phyloP scores from a whole-genome alignment of 37 sponge, comb jelly and placozoan genomes.

The Hexactinellida sp. region DNA sequence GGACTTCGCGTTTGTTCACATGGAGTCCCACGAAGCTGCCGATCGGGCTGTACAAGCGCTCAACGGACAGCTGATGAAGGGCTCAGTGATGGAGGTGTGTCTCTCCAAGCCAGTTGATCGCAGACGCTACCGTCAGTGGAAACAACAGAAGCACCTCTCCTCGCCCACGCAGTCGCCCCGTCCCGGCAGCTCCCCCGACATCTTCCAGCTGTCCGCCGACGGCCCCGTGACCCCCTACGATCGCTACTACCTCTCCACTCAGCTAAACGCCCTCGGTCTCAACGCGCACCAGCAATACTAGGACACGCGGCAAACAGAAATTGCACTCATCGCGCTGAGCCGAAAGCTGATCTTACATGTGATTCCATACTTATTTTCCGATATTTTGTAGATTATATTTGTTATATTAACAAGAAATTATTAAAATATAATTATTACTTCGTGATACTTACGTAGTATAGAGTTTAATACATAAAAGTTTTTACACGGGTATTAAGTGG shows the following conservation, averaged over 20 bases:
- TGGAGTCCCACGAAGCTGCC: constrained; percentile 9
- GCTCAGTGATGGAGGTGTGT: constrained; percentile 5
- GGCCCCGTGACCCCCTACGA: background rate
- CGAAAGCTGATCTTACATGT: no score
- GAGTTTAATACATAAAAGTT: no score
- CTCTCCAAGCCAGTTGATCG: background rate
- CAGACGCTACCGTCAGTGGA: background rate
- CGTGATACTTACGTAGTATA: no score
- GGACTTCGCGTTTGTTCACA: constrained; percentile 23
- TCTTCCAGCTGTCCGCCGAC: background rate
- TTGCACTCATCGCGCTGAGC: no score
- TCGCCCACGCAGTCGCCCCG: background rate
- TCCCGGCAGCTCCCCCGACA: background rate
- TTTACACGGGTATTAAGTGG: no score
- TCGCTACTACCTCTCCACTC: background rate
- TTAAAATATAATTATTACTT: no score
- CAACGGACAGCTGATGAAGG: constrained; percentile 11
- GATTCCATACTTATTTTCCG: no score
- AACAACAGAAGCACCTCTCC: constrained; percentile 11
- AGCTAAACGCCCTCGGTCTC: background rate
- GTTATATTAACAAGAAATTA: no score
- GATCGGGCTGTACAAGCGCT: background rate
- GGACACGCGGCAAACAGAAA: no score
- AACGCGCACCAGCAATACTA: background rate
- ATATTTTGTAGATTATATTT: no score